phyloP scores from a whole-genome alignment of 2,888 invertebrate species.

The Anthrax anthrax region DNA sequence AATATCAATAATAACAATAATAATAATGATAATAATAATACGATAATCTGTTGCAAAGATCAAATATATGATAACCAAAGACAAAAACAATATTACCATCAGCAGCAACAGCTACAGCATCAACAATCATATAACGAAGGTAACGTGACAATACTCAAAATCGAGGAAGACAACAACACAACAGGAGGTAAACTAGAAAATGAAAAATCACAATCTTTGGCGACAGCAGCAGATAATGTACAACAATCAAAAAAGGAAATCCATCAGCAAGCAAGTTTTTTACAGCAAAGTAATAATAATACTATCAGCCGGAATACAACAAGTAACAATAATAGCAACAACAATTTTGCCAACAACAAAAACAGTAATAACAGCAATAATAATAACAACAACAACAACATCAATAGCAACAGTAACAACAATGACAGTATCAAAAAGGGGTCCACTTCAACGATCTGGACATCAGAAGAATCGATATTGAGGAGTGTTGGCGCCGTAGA shows the following conservation, averaged over 20 bases:
- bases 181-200: conserved; percentile 11
- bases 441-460: conserved; percentile 34
- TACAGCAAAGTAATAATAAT: conserved; percentile 11
- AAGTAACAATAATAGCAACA: no score
- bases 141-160: conserved; percentile 11
- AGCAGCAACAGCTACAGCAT: no score
- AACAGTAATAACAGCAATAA: background rate
- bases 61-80: background rate
- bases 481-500: conserved; percentile 34
- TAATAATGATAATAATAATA: background rate
- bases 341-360: no score
- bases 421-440: conserved; percentile 33
- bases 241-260: background rate
- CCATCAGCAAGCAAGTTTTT: conserved; percentile 6
- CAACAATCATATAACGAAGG: background rate
- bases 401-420: conserved; percentile 15
- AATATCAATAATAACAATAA: conserved; percentile 6
- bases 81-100: no score
- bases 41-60: background rate
- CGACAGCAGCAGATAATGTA: background rate
- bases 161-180: conserved; percentile 10
- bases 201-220: conserved; percentile 9
- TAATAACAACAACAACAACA: background rate
- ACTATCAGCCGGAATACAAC: no score
- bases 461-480: conserved; percentile 34